A percentile compares a stretch with the other conserved stretches of the same genome.
Conservation (phyloP, 1,140 invertebrate genomes). For the Saccostrea echinata region DNA sequence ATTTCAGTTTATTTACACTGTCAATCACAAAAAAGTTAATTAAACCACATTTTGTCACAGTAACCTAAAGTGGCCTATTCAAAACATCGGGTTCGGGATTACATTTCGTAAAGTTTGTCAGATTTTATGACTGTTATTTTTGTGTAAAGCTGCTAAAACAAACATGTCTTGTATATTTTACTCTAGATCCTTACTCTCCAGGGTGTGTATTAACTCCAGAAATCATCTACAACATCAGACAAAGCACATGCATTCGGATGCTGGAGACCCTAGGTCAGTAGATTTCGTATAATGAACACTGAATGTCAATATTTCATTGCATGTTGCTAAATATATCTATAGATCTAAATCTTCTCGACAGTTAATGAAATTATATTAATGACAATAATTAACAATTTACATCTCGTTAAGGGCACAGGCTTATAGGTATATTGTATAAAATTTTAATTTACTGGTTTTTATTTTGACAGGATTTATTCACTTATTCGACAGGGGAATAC, state of each 20-base stretch:
- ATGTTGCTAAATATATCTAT: too few relatives aligned
- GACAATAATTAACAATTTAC: too few relatives aligned
- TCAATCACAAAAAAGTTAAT: too few relatives aligned
- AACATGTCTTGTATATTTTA: background rate
- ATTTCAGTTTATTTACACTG: too few relatives aligned
- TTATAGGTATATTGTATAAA: background rate
- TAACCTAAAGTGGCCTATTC: too few relatives aligned
- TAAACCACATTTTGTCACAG: too few relatives aligned
- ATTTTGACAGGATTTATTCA: conserved; percentile 60
- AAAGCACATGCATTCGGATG: conserved; percentile 15
- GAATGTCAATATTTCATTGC: too few relatives aligned
- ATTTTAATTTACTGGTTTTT: conserved; percentile 6
- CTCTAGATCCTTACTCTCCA: background rate
- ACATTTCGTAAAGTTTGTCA: background rate
- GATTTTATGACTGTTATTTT: background rate
- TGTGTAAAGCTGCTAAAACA: background rate
- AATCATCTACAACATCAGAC: background rate
- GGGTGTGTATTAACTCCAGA: background rate
- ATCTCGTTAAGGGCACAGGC: too few relatives aligned
- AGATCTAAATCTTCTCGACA: too few relatives aligned
- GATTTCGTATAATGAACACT: background rate
- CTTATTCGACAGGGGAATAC: conserved; percentile 62
- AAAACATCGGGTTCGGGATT: conserved; percentile 4
- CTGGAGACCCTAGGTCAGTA: conserved; percentile 1
- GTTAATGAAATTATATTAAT: too few relatives aligned